Evolutionary conservation across 2,888 invertebrate genomes (phyloP).

Genomic region (Agonopterix heracliana): DNA sequence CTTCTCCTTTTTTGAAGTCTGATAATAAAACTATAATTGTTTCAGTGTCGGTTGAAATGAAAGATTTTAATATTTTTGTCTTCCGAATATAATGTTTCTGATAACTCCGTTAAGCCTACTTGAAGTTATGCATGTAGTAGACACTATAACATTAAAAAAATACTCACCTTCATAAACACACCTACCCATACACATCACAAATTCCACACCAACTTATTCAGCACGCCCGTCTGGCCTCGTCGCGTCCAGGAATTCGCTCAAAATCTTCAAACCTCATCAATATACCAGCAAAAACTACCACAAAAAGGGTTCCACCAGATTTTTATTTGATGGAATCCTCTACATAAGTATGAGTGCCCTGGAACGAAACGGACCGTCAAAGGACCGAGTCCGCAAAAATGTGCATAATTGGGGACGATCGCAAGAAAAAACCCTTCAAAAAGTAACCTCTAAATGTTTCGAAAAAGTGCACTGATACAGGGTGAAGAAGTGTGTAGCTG

Average conservation of each 20-base stretch:
- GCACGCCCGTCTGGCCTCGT: constrained; percentile 19
- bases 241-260: constrained; percentile 53
- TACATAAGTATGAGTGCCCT: constrained; percentile 50
- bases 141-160: too few relatives aligned
- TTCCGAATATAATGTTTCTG: too few relatives aligned
- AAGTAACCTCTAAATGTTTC: constrained; percentile 69
- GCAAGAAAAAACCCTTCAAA: constrained; percentile 68
- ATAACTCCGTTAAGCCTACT: too few relatives aligned
- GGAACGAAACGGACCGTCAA: constrained; percentile 38
- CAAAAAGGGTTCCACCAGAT: constrained; percentile 61
- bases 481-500: constrained; percentile 23
- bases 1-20: too few relatives aligned
- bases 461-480: constrained; percentile 70
- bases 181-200: background rate
- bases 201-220: constrained; percentile 9
- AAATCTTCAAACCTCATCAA: constrained; percentile 60
- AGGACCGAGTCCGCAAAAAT: constrained; percentile 70
- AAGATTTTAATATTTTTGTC: too few relatives aligned
- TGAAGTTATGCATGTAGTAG: too few relatives aligned
- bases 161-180: too few relatives aligned
- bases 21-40: too few relatives aligned
- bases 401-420: constrained; percentile 70
- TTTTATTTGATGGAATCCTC: constrained; percentile 73
- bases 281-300: constrained; percentile 60
- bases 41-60: too few relatives aligned